These are phyloP conservation scores for Tenebrosternarchus preto DNA, from an alignment of 2,113 vertebrate species.

Conservation along the genomic window DNA sequence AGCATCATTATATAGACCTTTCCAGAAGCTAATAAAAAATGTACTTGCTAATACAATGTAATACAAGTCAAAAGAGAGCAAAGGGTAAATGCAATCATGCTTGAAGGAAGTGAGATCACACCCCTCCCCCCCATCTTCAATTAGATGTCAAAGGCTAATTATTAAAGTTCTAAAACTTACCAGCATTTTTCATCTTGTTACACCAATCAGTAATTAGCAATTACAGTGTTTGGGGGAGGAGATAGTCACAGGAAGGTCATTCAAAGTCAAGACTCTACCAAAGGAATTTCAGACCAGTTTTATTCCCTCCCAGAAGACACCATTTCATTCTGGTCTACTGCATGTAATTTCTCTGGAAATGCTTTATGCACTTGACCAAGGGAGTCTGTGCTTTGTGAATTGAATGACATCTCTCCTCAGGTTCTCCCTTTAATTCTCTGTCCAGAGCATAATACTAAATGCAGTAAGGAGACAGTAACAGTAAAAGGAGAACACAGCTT, in stretches of 20 bases:
- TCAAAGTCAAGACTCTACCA: slow-evolving; percentile 68
- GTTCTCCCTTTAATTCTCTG: background rate
- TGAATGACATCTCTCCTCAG: background rate
- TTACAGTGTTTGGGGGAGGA: slow-evolving; percentile 40
- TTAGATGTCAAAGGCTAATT: slow-evolving; percentile 25
- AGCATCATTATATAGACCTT: no score
- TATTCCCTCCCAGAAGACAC: slow-evolving; percentile 59
- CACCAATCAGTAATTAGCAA: slow-evolving; percentile 69
- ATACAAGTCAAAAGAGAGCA: background rate
- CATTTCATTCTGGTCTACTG: slow-evolving; percentile 28
- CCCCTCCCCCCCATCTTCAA: background rate
- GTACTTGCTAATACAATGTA: no score
- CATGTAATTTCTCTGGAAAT: background rate
- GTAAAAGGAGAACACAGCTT: background rate
- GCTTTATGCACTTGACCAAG: background rate
- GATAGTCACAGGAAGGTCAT: slow-evolving; percentile 65
- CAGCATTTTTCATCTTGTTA: slow-evolving; percentile 61
- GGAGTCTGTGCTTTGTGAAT: background rate
- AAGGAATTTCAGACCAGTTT: slow-evolving; percentile 60
- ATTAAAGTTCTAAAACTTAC: slow-evolving; percentile 64
- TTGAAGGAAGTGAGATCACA: slow-evolving; percentile 32
- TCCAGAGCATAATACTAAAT: background rate
- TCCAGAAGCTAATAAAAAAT: no score
- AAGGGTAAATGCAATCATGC: slow-evolving; percentile 23
- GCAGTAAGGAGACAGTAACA: background rate